A percentile compares a stretch with the other conserved stretches of the same genome.
Conservation (phyloP, 2,888 invertebrate species). For the Agonopterix alstromeriana region DNA sequence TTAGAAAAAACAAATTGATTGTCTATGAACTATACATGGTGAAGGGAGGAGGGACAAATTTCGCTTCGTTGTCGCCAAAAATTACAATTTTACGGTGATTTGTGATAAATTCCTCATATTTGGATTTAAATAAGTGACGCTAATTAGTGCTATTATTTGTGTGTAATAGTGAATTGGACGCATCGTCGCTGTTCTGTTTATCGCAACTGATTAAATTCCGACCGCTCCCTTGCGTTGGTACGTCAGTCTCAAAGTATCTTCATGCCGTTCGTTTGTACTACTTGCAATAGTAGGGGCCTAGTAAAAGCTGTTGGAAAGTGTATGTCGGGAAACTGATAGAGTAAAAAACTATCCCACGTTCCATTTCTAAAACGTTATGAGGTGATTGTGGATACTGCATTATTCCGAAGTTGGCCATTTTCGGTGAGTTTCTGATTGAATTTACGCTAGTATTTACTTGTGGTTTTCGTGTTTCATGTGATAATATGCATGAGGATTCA, state of each 20-base stretch:
- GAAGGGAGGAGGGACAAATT: slow-evolving; percentile 62
- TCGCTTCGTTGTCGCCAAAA: slow-evolving; percentile 71
- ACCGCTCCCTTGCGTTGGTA: slow-evolving; percentile 71
- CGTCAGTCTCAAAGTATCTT: slow-evolving; percentile 69
- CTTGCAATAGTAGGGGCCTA: slow-evolving; percentile 64
- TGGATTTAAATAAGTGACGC: slow-evolving; percentile 51
- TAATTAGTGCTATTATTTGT: slow-evolving; percentile 41
- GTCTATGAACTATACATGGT: slow-evolving; percentile 60
- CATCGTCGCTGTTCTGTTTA: slow-evolving; percentile 29
- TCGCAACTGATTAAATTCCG: slow-evolving; percentile 53
- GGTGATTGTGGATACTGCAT: slow-evolving; percentile 44
- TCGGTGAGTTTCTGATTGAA: slow-evolving; percentile 46
- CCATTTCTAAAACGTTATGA: slow-evolving; percentile 45
- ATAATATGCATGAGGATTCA: background rate
- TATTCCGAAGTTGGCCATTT: slow-evolving; percentile 65
- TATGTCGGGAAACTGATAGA: slow-evolving; percentile 55
- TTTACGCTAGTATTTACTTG: slow-evolving; percentile 52
- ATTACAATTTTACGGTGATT: slow-evolving; percentile 52
- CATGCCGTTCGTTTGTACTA: slow-evolving; percentile 69
- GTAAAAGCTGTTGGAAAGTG: slow-evolving; percentile 76
- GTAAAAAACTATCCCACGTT: slow-evolving; percentile 69
- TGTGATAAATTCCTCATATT: slow-evolving; percentile 45
- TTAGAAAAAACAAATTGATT: slow-evolving; percentile 12
- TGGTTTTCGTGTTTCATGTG: slow-evolving; percentile 15
- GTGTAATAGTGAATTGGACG: slow-evolving; percentile 38